These are phyloP conservation scores for Caenorhabditis wallacei DNA, from an alignment of 2,888 invertebrate genomes.

Conservation along the genomic window DNA sequence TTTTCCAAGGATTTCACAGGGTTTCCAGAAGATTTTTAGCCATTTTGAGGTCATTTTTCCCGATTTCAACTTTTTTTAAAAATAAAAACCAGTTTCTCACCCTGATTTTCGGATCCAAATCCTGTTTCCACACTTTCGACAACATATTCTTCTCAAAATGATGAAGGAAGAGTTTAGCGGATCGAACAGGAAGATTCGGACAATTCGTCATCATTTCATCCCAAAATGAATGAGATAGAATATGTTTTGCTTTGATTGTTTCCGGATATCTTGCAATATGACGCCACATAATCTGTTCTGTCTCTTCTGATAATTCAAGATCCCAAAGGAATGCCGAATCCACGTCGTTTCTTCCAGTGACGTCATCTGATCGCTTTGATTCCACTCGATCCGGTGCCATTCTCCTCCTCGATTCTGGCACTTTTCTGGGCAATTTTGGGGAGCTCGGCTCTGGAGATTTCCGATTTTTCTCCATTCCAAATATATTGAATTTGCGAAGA, in stretches of 20 bases:
- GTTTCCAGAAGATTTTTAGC: too few relatives aligned
- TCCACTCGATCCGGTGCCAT: too few relatives aligned
- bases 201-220: neutral
- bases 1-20: too few relatives aligned
- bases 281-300: conserved; percentile 20
- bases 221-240: conserved; percentile 30
- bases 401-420: neutral
- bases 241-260: neutral
- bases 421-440: neutral
- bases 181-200: neutral
- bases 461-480: neutral
- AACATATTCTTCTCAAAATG: conserved; percentile 21
- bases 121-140: conserved; percentile 12
- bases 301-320: neutral
- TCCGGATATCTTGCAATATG: conserved; percentile 4
- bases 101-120: neutral
- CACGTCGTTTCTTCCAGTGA: too few relatives aligned
- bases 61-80: too few relatives aligned
- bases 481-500: conserved; percentile 1
- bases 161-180: neutral
- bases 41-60: too few relatives aligned
- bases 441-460: too few relatives aligned
- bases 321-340: neutral
- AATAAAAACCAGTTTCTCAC: too few relatives aligned
- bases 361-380: too few relatives aligned